These are phyloP conservation scores for Gymnothorax reevesii DNA, from an alignment of 2,797 vertebrate genomes.

Conservation along the genomic window DNA sequence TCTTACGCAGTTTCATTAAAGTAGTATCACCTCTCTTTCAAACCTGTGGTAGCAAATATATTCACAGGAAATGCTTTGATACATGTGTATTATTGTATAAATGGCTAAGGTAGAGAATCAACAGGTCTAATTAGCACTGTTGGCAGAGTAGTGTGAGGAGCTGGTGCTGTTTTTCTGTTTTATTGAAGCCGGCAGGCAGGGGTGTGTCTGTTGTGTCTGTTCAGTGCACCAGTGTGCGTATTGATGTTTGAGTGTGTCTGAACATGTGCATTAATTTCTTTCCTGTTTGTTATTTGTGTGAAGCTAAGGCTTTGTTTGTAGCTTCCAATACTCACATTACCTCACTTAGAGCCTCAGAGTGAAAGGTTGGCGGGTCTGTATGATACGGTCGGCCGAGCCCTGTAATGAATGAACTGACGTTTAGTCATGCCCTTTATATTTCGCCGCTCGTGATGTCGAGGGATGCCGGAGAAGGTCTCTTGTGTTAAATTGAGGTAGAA, in stretches of 20 bases:
- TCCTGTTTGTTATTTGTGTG: not conserved
- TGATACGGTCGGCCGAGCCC: not conserved
- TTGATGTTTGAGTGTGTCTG: constrained; percentile 36
- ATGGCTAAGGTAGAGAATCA: not conserved
- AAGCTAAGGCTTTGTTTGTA: not conserved
- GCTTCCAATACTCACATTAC: not conserved
- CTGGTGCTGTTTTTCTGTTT: not conserved
- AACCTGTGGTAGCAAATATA: not conserved
- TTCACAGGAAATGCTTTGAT: not conserved
- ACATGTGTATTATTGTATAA: not conserved
- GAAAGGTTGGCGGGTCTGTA: not conserved
- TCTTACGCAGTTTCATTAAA: not conserved
- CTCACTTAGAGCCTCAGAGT: not conserved
- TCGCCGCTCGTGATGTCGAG: not conserved
- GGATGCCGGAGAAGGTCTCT: not conserved
- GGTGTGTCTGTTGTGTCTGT: too few species aligned
- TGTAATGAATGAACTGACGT: not conserved
- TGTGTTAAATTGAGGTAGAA: not conserved
- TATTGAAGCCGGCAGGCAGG: not conserved
- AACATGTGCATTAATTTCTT: not conserved
- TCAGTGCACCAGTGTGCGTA: not conserved
- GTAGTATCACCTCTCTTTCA: not conserved
- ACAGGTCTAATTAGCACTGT: not conserved
- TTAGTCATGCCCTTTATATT: not conserved
- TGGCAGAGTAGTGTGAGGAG: not conserved